Base-by-base conservation (phyloP, 2,888 invertebrate species). In the Mechanitis messenoides region DNA sequence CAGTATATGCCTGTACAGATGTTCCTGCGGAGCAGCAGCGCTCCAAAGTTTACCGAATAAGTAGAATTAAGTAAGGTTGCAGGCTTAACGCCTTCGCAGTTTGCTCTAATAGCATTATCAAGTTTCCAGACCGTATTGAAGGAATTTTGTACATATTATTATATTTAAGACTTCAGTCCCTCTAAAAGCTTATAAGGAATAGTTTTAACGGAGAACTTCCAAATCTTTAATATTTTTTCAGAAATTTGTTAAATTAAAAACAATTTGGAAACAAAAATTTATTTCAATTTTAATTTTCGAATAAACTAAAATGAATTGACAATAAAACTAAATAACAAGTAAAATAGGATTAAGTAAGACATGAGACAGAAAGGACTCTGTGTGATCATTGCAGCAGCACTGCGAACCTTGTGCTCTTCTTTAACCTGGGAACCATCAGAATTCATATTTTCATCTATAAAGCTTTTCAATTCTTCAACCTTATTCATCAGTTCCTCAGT, bases 61-160 rank as follows among this genome's bases (percentile, higher is more conserved):
- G 87, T 87, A 87, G 85, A 83, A 81, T 85, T 86, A 87, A 87
- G 86, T 85, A 87, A 84, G 83, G 84, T 83, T 83, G 81, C 79
- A 78, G 69, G 83, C 86, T 87, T 86, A 85, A 84, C 87, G 86
- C 87, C 87, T 84, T 79, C 76, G 69, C 76, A 73, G 82, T 80
- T 80, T 80, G 75, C 77, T 74, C 80, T 88, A 88, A 88, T 86
- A 88, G 88, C 81, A 88, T 88, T 88, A 88, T 80, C 80, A 88
- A 88, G 86, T 88, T 88, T 86, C 84, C 85, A 87, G 87, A 88
- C 88, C 85, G 83, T 87, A 84, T 86, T 87, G 83, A 79, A 75
- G 77, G 75, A 80, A 80, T 80, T 75, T 81, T 76, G 72, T 78
- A 80, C 78, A 80, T 83, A 82, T 83, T 83, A 61, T 58, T 68